These are phyloP conservation scores for Sylvia atricapilla DNA, from an alignment of 2,113 vertebrate genomes.

Conservation along the genomic window DNA sequence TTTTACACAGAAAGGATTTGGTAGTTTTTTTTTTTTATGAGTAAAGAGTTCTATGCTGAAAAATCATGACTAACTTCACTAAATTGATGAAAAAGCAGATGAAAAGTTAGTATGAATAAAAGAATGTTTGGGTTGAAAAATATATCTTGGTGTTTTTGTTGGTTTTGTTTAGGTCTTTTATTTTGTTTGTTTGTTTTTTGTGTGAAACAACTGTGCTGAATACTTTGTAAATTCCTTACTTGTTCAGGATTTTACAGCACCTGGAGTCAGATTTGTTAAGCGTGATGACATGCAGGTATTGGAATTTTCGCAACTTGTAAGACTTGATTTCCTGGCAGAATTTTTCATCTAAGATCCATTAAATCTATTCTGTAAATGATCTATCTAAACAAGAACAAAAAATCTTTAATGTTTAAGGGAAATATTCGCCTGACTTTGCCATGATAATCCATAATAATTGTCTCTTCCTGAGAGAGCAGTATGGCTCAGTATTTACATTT, in stretches of 20 bases:
- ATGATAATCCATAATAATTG: neutral
- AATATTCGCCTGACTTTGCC: neutral
- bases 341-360: neutral
- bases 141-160: accelerated
- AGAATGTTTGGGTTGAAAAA: neutral
- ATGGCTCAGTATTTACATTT: neutral
- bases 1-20: neutral
- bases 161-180: neutral
- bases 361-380: neutral
- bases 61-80: neutral
- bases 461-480: neutral
- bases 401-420: neutral
- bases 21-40: neutral
- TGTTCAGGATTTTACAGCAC: neutral
- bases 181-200: neutral
- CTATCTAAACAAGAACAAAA: neutral
- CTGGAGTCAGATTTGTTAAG: neutral
- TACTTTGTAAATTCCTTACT: neutral
- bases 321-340: neutral
- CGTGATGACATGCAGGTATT: neutral
- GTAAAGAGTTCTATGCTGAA: neutral
- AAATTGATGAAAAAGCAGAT: neutral
- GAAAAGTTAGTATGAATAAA: neutral
- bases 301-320: neutral
- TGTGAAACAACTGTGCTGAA: neutral